Evolutionary conservation across 2,888 invertebrate genomes (phyloP), one percentile per base, ranked within the genome.

Genomic region (Hypena proboscidalis): DNA sequence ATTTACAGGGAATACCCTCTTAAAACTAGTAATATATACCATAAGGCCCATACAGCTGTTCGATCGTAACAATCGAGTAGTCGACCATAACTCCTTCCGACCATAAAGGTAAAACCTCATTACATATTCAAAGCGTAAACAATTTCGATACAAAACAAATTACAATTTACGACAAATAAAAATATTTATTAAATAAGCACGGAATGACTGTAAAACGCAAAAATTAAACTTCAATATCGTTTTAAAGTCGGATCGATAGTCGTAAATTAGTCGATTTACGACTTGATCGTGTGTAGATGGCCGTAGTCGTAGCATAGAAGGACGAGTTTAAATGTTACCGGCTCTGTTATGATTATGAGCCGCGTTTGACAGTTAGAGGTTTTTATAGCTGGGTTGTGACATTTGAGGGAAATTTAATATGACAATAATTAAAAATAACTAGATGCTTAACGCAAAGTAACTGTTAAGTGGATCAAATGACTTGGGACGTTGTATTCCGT

Each of bases 231-330:
- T 67, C 70, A 73, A 76, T 77, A 80, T 80, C 79, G 70, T 77
- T 75, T 72, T 69, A 71, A 76, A 77, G 72, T 77, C 65, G 67
- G 37, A 66, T 66, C 31, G 67, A 76, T 80, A 76, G 80, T 72
- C 81, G 78, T 86, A 86, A 85, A 85, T 83, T 77, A 71, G 68
- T 41, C 54, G 59, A 73, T 82, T 43, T 43, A 76, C 80, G 74
- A 75, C 73, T 55, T 62, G 44, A 25, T 33, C 43, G 29, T 31
- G 35, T 26, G 30, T 35, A 50, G 66, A 65, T 55, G 66, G 61
- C 70, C 67, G 54, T 61, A 58, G 67, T 73, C 65, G 66, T 74
- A 70, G 70, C 5, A 67, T 67, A 64, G 54, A 50, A 60, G 22
- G 22, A 35, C 13, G 7, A 30, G 7, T 8, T 9, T 7, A 8